These are phyloP conservation scores for Hybognathus amarus DNA, from an alignment of 2,797 vertebrate species.

Conservation along the genomic window DNA sequence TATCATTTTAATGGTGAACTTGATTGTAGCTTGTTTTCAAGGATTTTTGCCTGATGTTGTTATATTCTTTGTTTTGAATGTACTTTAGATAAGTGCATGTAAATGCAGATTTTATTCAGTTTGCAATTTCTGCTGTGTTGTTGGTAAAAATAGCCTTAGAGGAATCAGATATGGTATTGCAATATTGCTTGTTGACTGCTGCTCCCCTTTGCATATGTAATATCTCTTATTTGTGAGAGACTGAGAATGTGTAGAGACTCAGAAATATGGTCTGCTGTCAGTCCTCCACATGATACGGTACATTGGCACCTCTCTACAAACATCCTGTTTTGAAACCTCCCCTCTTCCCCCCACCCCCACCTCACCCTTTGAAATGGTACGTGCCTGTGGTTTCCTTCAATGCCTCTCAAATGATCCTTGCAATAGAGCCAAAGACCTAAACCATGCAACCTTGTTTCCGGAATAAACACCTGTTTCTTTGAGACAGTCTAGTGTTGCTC, in stretches of 20 bases:
- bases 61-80: no score
- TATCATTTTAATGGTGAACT: no score
- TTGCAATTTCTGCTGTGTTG: background rate
- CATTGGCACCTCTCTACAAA: background rate
- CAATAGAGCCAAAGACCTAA: constrained; percentile 29
- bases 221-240: background rate
- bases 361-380: constrained; percentile 2
- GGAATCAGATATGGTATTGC: background rate
- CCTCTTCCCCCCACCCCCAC: background rate
- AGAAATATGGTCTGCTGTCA: background rate
- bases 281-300: background rate
- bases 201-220: background rate
- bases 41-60: no score
- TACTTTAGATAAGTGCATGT: no score
- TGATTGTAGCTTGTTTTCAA: no score
- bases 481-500: background rate
- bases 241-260: background rate
- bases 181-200: background rate
- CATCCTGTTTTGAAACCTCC: constrained; percentile 2
- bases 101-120: background rate
- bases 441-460: constrained; percentile 39
- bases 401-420: constrained; percentile 22
- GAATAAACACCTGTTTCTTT: constrained; percentile 26
- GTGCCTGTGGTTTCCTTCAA: constrained; percentile 24
- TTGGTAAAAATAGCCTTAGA: background rate